Conservation (phyloP, 1,140 invertebrate species). For the Triops longicaudatus region DNA sequence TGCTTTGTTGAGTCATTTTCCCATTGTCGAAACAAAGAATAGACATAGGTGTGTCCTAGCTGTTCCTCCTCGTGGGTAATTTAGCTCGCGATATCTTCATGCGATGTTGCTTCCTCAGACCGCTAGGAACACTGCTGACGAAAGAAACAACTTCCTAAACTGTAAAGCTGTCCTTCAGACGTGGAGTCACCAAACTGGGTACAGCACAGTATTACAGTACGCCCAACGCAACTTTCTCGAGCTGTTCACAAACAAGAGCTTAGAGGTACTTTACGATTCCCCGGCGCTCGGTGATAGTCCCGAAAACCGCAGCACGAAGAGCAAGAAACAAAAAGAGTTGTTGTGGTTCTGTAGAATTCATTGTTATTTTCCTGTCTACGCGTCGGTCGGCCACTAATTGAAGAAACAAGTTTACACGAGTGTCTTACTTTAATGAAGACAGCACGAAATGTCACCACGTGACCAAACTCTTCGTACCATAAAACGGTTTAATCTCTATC, state of each 20-base stretch:
- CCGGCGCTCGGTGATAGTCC: neutral
- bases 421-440: neutral
- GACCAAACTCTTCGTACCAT: neutral
- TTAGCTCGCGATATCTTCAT: slow-evolving; percentile 4
- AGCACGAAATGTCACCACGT: neutral
- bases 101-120: neutral
- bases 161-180: neutral
- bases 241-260: neutral
- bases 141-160: neutral
- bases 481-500: too few species aligned
- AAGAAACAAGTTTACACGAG: neutral
- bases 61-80: neutral
- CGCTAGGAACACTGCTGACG: neutral
- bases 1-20: neutral
- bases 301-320: neutral
- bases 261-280: neutral
- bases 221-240: neutral
- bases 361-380: neutral
- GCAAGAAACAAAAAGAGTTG: neutral
- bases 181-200: neutral
- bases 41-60: neutral
- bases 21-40: neutral
- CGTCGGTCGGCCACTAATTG: neutral
- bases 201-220: neutral
- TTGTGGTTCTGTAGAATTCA: neutral